Evolutionary conservation across 2,797 vertebrate genomes (phyloP), one percentile per base, ranked within the genome.

Genomic region (Tympanoctomys barrerae): DNA sequence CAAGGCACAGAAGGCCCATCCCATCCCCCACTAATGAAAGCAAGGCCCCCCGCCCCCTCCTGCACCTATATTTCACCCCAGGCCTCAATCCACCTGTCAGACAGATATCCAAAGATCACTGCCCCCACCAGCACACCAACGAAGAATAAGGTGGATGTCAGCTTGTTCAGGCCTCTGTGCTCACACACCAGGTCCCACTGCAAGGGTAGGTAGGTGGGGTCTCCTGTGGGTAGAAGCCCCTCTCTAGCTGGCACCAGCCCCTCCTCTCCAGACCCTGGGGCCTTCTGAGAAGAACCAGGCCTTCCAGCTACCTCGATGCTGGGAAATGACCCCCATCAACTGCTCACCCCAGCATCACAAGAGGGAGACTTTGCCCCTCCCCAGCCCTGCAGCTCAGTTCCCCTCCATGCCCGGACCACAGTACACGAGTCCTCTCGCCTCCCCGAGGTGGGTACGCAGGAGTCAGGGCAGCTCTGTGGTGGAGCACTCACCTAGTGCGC

Each of bases 101-200:
- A 99, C 19, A 99, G 98, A 85, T 99, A 98, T 84, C 99, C 99
- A 0, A 99, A 99, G 14, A 99, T 52, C 94, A 99, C 68, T 6
- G 99, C 98, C 59, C 99, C 99, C 31, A 98, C 21, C 0, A 98
- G 99, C 59, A 99, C 99, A 0, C 99, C 99, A 0, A 98, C 75
- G 96, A 99, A 99, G 98, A 99, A 99, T 97, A 99, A 99, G 0
- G 99, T 99, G 4, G 99, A 99, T 0, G 98, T 96, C 0, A 98
- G 98, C 91, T 99, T 99, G 96, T 99, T 99, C 91, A 99, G 97
- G 59, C 98, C 97, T 19, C 98, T 99, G 84, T 97, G 95, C 16
- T 99, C 97, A 7, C 99, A 99, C 62, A 99, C 99, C 18, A 99
- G 98, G 93, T 99, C 99, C 99, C 99, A 99, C 99, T 99, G 85